Evolutionary conservation across 2,888 invertebrate genomes (phyloP), one percentile per base, ranked within the genome.

Genomic region (Caenorhabditis imperialis): DNA sequence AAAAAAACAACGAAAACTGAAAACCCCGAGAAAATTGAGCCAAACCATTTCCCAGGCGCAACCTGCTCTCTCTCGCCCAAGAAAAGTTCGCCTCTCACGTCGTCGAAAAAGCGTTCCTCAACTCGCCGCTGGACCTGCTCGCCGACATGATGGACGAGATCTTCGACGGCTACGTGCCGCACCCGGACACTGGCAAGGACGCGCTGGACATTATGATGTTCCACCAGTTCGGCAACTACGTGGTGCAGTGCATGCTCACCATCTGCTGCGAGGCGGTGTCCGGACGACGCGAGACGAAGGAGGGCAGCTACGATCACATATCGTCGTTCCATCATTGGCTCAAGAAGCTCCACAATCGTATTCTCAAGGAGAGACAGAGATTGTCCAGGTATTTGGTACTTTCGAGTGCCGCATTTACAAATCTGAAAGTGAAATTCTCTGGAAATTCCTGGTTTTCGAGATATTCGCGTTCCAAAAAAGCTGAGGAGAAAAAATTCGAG

Each of bases 141-240:
- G 61, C 63, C 14, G 83, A 81, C 27, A 81, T 85, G 80, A 76
- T 84, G 76, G 77, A 80, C n/a, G 85, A 85, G 55, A 79, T 85
- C 18, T 81, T 85, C 60, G 81, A 84, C 42, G 83, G 85, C 16
- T 83, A 83, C 42, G 75, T 82, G 14, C 82, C 81, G n/a, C 79
- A 82, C 73, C 81, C 79, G 79, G 78, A 75, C 14, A 78, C 81
- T 1, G 73, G 72, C 25, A 81, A 79, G 48, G 84, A 84, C 38
- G 81, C 83, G 5, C 77, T 86, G 7, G 82, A 84, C 58, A 78
- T 84, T 22, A 78, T 86, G 81, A 76, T 86, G 44, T 85, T 86
- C 69, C 84, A 86, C 48, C 86, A 86, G 53, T 86, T 77, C 63
- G 86, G 86, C 45, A 86, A 86, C 72, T 86, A 86, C 48, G 86